Evolutionary conservation across 2,888 invertebrate genomes (phyloP).

Genomic region (Chrysotoxum bicinctum): DNA sequence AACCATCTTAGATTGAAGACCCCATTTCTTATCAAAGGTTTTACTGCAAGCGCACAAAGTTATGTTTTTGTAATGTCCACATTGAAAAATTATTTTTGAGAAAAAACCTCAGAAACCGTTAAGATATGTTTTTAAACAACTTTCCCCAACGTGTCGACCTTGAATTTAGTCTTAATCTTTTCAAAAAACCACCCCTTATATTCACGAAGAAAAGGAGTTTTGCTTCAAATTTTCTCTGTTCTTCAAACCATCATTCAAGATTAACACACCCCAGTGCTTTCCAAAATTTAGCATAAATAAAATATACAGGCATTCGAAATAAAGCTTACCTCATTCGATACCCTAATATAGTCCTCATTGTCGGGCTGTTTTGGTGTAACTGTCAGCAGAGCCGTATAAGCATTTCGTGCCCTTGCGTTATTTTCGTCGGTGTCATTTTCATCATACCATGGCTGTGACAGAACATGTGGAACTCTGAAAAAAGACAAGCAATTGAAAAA

Average conservation of each 20-base stretch:
- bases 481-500: slow-evolving; percentile 34
- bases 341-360: slow-evolving; percentile 89
- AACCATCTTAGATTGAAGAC: too few species aligned
- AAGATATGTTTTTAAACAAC: too few species aligned
- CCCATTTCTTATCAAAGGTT: too few species aligned
- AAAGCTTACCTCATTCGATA: slow-evolving; percentile 86
- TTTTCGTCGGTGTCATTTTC: slow-evolving; percentile 89
- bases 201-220: neutral
- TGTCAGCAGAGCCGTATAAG: slow-evolving; percentile 93
- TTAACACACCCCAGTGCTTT: neutral
- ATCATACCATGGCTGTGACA: slow-evolving; percentile 92
- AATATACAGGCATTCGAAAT: neutral
- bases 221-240: neutral
- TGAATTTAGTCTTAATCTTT: neutral
- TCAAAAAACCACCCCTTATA: neutral
- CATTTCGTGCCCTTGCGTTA: slow-evolving; percentile 91
- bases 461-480: slow-evolving; percentile 84
- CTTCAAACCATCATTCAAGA: neutral
- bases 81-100: too few species aligned
- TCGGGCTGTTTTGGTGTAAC: slow-evolving; percentile 93
- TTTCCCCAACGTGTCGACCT: too few species aligned
- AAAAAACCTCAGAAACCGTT: too few species aligned
- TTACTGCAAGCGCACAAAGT: too few species aligned
- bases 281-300: neutral
- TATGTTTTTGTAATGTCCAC: too few species aligned